Conservation (phyloP, 1,140 invertebrate species). For the Cherax destructor region DNA sequence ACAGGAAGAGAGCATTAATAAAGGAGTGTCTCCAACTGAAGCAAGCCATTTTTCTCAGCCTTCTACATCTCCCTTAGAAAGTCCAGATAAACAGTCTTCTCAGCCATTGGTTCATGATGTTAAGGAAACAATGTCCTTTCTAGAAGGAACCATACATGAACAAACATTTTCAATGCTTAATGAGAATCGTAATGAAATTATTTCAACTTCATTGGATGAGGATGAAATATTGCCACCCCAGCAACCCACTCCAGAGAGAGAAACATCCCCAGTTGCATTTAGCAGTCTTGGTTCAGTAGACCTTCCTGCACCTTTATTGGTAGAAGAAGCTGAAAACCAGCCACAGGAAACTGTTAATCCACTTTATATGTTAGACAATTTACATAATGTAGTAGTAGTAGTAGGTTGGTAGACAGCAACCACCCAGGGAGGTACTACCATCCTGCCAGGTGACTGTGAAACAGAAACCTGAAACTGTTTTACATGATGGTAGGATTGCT, state of each 20-base stretch:
- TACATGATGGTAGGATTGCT: no score
- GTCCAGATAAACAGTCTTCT: neutral
- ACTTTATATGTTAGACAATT: constrained; percentile 41
- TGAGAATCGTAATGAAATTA: constrained; percentile 25
- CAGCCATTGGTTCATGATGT: neutral
- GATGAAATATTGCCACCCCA: constrained; percentile 8
- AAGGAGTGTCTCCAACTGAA: neutral
- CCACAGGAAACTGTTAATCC: constrained; percentile 57
- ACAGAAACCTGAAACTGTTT: no score
- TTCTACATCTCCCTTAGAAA: neutral
- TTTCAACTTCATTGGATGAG: constrained; percentile 14
- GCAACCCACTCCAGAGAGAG: constrained; percentile 16
- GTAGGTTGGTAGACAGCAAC: no score
- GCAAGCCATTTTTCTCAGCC: neutral
- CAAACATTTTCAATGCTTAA: neutral
- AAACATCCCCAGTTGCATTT: constrained; percentile 34
- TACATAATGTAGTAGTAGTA: no score
- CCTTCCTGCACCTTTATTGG: constrained; percentile 25
- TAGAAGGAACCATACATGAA: neutral
- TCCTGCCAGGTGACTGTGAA: no score
- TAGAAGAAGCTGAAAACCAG: constrained; percentile 29
- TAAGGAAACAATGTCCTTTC: neutral
- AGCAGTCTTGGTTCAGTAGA: constrained; percentile 42
- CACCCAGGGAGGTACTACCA: no score
- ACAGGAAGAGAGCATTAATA: neutral